Percentiles rank a stretch among this genome's conserved stretches.
Conservation (phyloP, 2,888 invertebrate genomes). For the Charanyca ferruginea region DNA sequence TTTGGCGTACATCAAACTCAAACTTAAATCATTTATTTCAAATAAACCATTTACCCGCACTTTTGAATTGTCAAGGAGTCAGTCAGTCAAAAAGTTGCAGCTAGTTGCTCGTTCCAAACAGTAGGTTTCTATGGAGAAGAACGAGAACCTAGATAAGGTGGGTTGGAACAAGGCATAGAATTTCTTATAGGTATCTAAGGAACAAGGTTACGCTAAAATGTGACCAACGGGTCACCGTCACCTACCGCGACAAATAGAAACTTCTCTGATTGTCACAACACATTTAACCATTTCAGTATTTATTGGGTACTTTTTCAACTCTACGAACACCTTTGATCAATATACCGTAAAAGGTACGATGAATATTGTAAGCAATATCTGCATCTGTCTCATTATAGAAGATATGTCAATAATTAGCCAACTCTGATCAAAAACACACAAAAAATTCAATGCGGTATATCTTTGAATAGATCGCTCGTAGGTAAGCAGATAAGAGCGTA, state of each 20-base stretch:
- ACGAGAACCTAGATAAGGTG: background rate
- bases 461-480: background rate
- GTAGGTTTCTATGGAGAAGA: background rate
- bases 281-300: background rate
- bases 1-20: constrained; percentile 9
- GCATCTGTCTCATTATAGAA: background rate
- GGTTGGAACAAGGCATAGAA: constrained; percentile 2
- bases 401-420: background rate
- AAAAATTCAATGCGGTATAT: constrained; percentile 1
- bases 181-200: too few species aligned
- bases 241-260: background rate
- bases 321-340: background rate
- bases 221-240: constrained; percentile 4
- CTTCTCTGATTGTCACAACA: constrained; percentile 9
- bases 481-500: background rate
- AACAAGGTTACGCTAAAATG: constrained; percentile 13
- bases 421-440: background rate
- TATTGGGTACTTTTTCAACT: background rate
- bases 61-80: too few species aligned
- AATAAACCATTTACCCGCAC: too few species aligned
- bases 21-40: too few species aligned
- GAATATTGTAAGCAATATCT: background rate
- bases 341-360: background rate
- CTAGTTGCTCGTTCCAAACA: too few species aligned
- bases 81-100: too few species aligned